Percentiles rank a stretch among this genome's conserved stretches.
Evolutionary conservation across 2,113 vertebrate genomes (phyloP).

Genomic region (Ailurus styani): DNA sequence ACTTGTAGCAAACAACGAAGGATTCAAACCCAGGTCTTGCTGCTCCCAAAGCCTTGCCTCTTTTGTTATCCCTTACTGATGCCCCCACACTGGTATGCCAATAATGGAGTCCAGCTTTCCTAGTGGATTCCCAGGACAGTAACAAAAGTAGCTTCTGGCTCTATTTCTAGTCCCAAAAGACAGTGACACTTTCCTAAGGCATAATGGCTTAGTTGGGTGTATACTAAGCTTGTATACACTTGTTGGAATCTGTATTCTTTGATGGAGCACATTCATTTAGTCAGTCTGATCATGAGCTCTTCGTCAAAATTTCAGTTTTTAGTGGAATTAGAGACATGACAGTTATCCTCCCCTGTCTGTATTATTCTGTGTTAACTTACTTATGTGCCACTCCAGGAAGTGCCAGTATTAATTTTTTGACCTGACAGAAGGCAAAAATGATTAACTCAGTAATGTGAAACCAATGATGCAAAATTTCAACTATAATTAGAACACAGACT

Average conservation of each 20-base stretch:
- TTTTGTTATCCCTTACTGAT: background rate
- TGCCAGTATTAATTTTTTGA: background rate
- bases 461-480: background rate
- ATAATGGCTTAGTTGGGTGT: background rate
- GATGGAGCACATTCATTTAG: background rate
- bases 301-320: conserved; percentile 8
- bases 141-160: background rate
- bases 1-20: background rate
- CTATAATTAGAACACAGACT: conserved; percentile 4
- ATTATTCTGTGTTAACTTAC: conserved; percentile 4
- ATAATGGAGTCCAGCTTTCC: background rate
- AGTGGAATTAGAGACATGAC: background rate
- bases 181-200: background rate
- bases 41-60: background rate
- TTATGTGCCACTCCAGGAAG: background rate
- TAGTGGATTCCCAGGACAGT: background rate
- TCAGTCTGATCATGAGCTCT: background rate
- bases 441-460: conserved; percentile 29
- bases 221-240: too few relatives aligned
- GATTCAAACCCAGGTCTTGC: background rate
- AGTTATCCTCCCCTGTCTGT: background rate
- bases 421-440: conserved; percentile 14
- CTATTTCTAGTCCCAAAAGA: background rate
- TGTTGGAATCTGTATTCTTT: background rate
- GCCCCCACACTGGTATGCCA: background rate